phyloP scores from a whole-genome alignment of 2,113 vertebrate species.

The Leucopternis melanops region DNA sequence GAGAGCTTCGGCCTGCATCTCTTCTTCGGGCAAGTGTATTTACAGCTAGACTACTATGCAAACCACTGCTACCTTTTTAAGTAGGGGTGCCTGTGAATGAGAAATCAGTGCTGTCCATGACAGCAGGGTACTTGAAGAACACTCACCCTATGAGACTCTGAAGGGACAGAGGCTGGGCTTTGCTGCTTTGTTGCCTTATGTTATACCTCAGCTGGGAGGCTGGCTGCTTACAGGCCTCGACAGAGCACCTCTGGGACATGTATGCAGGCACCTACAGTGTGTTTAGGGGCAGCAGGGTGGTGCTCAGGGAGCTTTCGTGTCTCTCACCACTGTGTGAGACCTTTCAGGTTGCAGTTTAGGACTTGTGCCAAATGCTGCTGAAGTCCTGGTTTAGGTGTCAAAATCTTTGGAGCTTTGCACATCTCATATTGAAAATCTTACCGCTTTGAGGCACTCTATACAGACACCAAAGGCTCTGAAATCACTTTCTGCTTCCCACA shows the following conservation, averaged over 20 bases:
- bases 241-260: neutral
- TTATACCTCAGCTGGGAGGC: no score
- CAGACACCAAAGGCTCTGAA: no score
- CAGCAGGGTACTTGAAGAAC: neutral
- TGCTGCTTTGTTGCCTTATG: neutral
- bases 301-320: neutral
- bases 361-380: neutral
- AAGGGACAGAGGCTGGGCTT: neutral
- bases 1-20: neutral
- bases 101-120: neutral
- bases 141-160: neutral
- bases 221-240: neutral
- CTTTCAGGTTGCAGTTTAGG: neutral
- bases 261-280: neutral
- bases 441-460: no score
- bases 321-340: neutral
- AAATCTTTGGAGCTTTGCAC: neutral
- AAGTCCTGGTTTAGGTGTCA: neutral
- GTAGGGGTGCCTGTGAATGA: neutral
- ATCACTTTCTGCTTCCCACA: no score
- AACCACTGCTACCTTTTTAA: neutral
- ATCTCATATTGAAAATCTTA: no score
- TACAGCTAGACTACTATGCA: neutral
- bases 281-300: neutral
- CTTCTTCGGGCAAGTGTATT: neutral